Conservation (phyloP, 2,113 vertebrate species). For the Neogobius melanostomus region DNA sequence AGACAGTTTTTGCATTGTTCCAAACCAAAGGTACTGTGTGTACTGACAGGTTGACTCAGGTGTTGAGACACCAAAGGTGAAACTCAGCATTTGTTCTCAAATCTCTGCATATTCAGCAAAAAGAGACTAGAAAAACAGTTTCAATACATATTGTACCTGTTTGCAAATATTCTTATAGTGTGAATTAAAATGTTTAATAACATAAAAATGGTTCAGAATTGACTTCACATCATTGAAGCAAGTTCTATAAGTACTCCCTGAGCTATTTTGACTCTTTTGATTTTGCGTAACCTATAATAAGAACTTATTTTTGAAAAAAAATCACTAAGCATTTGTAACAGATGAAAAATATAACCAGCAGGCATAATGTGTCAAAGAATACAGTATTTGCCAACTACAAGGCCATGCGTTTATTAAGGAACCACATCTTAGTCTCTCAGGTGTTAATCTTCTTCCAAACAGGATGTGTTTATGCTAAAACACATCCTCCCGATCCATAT, state of each 20-base stretch:
- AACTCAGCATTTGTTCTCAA: constrained; percentile 43
- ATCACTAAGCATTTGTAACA: neutral
- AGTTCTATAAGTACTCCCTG: too few relatives aligned
- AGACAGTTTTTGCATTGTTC: constrained; percentile 1
- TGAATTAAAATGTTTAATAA: too few relatives aligned
- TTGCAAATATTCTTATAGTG: neutral
- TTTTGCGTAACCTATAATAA: too few relatives aligned
- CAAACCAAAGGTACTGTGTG: neutral
- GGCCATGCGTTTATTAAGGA: constrained; percentile 12
- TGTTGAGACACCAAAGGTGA: constrained; percentile 12
- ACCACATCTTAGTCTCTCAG: constrained; percentile 11
- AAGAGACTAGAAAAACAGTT: neutral
- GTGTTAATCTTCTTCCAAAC: constrained; percentile 41
- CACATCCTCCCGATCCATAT: constrained; percentile 30
- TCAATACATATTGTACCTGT: neutral
- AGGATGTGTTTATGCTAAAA: constrained; percentile 39
- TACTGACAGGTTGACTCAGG: constrained; percentile 5
- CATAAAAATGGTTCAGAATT: too few relatives aligned
- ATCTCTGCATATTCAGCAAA: constrained; percentile 10
- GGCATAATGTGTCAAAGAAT: neutral
- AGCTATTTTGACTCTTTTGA: too few relatives aligned
- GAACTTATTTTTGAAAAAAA: neutral
- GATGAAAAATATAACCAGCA: neutral
- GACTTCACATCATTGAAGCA: too few relatives aligned
- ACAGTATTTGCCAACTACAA: neutral